A percentile compares a stretch with the other conserved stretches of the same genome.
Evolutionary conservation across 2,797 vertebrate genomes (phyloP).

Genomic region (Typhlichthys subterraneus): DNA sequence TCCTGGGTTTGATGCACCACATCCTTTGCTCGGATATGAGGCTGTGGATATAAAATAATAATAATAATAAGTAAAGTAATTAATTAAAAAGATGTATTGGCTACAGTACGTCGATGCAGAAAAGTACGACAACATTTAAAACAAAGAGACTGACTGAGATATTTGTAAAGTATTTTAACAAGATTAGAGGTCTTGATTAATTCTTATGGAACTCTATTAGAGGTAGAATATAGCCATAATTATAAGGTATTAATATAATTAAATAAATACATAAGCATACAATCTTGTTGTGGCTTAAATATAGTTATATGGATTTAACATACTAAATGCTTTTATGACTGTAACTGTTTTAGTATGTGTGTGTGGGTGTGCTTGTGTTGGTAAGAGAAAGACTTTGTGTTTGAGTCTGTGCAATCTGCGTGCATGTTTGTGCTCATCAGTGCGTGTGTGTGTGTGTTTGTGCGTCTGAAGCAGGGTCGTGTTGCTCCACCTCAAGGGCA

Average conservation of each 20-base stretch:
- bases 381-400: neutral
- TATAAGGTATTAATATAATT: too few relatives aligned
- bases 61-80: neutral
- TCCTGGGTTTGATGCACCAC: neutral
- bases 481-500: conserved; percentile 69
- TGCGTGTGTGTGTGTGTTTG: conserved; percentile 12
- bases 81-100: too few relatives aligned
- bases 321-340: conserved; percentile 58
- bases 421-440: conserved; percentile 37
- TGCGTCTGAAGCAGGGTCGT: conserved; percentile 57
- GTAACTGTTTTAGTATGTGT: conserved; percentile 34
- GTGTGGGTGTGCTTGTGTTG: conserved; percentile 18
- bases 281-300: too few relatives aligned
- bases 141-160: too few relatives aligned
- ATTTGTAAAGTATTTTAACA: too few relatives aligned
- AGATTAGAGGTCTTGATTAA: too few relatives aligned
- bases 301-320: conserved; percentile 38
- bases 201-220: too few relatives aligned
- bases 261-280: neutral
- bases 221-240: too few relatives aligned
- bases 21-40: conserved; percentile 4
- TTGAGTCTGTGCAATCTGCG: conserved; percentile 14
- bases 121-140: too few relatives aligned
- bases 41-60: neutral
- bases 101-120: too few relatives aligned